Evolutionary conservation across 2,888 invertebrate genomes (phyloP), one percentile per base, ranked within the genome.

Genomic region (Cynaeus angustus): DNA sequence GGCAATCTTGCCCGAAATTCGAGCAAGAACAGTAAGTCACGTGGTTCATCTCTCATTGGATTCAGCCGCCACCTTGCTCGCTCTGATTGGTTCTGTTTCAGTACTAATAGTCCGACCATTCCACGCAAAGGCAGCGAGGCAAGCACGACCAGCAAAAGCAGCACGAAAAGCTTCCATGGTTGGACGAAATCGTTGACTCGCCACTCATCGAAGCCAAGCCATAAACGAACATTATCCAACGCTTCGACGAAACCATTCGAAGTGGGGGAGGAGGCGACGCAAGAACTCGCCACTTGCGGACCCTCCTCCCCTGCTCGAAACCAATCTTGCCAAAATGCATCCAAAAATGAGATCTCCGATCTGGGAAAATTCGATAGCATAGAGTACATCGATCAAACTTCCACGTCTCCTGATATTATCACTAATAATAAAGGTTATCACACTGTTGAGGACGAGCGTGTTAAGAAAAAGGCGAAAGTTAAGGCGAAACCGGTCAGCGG

Each of bases 381-480:
- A 89, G 84, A 91, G 90, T 83, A 89, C 90, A 84, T 91, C 89
- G 83, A 92, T 91, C 85, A 91, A 89, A 80, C 91, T 89, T 69
- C 87, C 90, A 81, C 87, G 88, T 80, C 89, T 86, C 75, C 87
- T 85, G 83, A 87, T 86, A 79, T 87, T 88, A 86, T 86, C 48
- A 79, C 75, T 62, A 78, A 74, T 10, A 68, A 55, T 37, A 48
- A 74, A 75, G 71, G 69, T 7, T 70, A 69, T 28, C 65, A 53
- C 43, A 58, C 72, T 33, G 46, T 64, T 52, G 65, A 71, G 9
- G 58, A 70, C 38, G 58, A 64, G 7, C 33, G 43, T 21, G 38
- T 50, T 5, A 72, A 72, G 64, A 69, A 71, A 14, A 68, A 61
- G 37, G 9, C 55, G 5, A 68, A 65, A 52, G 21, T 43, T 8